Conservation (phyloP, 1,140 invertebrate genomes). For the Xylocopa sonorina region DNA sequence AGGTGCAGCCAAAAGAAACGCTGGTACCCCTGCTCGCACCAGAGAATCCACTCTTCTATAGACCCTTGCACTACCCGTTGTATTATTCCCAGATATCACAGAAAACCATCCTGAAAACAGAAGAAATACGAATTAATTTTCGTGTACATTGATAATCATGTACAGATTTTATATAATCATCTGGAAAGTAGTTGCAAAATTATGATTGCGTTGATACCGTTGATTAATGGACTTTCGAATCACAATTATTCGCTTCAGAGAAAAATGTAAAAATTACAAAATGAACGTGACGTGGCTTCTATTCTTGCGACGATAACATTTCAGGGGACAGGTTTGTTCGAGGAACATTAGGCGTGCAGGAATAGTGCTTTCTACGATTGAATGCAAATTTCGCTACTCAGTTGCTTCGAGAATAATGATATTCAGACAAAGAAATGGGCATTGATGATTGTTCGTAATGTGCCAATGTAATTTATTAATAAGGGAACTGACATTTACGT, state of each 20-base stretch:
- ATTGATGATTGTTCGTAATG: slow-evolving; percentile 26
- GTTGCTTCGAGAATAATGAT: slow-evolving; percentile 31
- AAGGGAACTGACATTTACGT: slow-evolving; percentile 32
- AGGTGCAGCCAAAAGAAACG: slow-evolving; percentile 79
- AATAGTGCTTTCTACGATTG: slow-evolving; percentile 49
- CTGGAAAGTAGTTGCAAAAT: no score
- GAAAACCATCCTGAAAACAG: slow-evolving; percentile 82
- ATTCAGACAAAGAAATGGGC: slow-evolving; percentile 20
- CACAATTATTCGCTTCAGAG: not conserved
- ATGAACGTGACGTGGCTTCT: not conserved
- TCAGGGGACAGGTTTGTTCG: slow-evolving; percentile 3
- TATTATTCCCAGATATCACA: slow-evolving; percentile 80
- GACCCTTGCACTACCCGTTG: slow-evolving; percentile 76
- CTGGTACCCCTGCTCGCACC: slow-evolving; percentile 78
- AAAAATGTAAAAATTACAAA: not conserved
- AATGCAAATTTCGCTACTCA: slow-evolving; percentile 46
- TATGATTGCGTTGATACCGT: not conserved
- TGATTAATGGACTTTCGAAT: no score
- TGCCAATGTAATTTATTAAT: slow-evolving; percentile 38
- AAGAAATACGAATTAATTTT: slow-evolving; percentile 5
- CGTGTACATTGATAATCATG: not conserved
- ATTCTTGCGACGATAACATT: slow-evolving; percentile 6
- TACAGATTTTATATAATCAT: no score
- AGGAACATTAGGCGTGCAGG: slow-evolving; percentile 21
- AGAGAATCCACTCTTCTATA: slow-evolving; percentile 79